Evolutionary conservation across 2,888 invertebrate genomes (phyloP), one percentile per base, ranked within the genome.

Genomic region (Copidosoma aretas): DNA sequence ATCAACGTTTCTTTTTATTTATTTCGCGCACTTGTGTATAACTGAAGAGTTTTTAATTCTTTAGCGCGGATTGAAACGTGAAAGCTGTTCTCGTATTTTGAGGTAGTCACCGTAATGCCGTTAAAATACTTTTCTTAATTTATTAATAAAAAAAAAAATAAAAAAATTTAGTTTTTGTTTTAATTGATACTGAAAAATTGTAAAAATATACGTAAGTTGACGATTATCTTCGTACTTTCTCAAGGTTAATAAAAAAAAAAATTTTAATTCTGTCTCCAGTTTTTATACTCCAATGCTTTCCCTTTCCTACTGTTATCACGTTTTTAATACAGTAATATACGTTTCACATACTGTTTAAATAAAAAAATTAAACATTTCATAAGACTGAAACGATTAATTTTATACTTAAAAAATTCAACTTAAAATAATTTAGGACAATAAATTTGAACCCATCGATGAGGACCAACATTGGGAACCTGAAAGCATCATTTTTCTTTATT

Each of bases 401-500:
- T n/a, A n/a, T n/a, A n/a, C n/a, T n/a, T n/a, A n/a, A n/a, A n/a
- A n/a, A n/a, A n/a, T n/a, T n/a, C 19, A 46, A 21, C 46, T 19
- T 53, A 39, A 57, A 0, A 22, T 15, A 17, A 43, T 21, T 52
- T 49, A 21, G 32, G 53, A 60, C 4, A 62, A 59, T 62, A 43
- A 66, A 51, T 60, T 12, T 53, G 65, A 67, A 64, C 65, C 70
- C 70, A 70, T 41, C 65, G 67, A 67, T 67, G 69, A 58, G 19
- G 46, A 65, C 54, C 69, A 65, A 64, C 60, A 58, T 46, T 5
- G 8, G 32, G 32, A 67, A 71, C 67, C 67, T 71, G 71, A 67
- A 71, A 67, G 67, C 71, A 71, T 71, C 71, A 71, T 64, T 71
- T 67, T 67, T 19, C 51, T 32, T 62, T 64, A 19, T 51, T 32